Conservation (phyloP, 2,797 vertebrate genomes). For the Choloepus didactylus region DNA sequence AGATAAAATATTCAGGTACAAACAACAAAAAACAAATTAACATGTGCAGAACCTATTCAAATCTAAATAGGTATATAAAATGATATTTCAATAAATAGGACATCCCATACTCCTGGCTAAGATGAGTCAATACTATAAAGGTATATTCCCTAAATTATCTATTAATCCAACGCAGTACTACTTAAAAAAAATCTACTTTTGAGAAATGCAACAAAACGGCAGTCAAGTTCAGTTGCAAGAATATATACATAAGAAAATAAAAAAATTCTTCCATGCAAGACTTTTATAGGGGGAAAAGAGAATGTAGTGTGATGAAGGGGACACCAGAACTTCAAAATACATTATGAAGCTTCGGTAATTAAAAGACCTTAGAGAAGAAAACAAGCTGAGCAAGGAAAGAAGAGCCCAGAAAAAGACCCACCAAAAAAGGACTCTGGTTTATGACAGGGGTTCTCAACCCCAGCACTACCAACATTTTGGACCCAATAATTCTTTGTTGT, state of each 20-base stretch:
- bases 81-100: background rate
- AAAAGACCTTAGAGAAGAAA: background rate
- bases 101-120: background rate
- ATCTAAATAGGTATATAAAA: background rate
- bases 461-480: background rate
- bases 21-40: background rate
- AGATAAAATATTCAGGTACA: background rate
- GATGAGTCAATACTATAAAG: background rate
- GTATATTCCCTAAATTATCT: background rate
- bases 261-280: background rate
- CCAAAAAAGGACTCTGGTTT: background rate
- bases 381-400: background rate
- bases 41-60: background rate
- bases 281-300: background rate
- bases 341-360: background rate
- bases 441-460: background rate
- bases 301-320: background rate
- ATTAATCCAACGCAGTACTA: background rate
- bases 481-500: background rate
- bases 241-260: background rate
- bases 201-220: constrained; percentile 38
- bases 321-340: background rate
- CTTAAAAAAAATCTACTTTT: background rate
- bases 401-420: background rate
- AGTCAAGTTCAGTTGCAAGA: constrained; percentile 4